Conservation (phyloP, 2,888 invertebrate genomes). For the Myopa tessellatipennis region DNA sequence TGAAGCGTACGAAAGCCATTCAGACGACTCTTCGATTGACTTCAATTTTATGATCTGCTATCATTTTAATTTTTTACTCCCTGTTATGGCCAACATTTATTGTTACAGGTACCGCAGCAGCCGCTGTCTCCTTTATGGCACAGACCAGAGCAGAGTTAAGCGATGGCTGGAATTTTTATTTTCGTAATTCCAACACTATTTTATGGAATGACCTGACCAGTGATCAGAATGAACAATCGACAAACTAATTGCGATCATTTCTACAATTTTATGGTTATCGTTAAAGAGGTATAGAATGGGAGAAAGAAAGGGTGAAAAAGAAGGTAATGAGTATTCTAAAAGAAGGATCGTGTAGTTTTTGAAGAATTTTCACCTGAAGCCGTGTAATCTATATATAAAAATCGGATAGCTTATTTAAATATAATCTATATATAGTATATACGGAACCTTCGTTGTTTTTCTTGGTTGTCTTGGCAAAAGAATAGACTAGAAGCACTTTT, state of each 20-base stretch:
- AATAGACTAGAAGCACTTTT: too few relatives aligned
- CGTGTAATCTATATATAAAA: too few relatives aligned
- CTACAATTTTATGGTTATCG: too few relatives aligned
- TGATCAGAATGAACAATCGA: too few relatives aligned
- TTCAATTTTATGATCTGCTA: slow-evolving; percentile 54
- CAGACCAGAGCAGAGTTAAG: background rate
- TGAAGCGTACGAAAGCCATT: slow-evolving; percentile 58
- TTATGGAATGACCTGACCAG: background rate
- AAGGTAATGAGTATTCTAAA: too few relatives aligned
- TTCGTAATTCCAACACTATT: slow-evolving; percentile 6
- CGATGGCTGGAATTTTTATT: slow-evolving; percentile 14
- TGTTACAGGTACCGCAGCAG: background rate
- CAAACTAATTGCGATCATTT: too few relatives aligned
- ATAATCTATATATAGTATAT: too few relatives aligned
- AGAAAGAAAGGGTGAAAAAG: background rate
- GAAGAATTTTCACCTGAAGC: too few relatives aligned
- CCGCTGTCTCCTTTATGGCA: background rate
- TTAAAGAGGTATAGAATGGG: background rate
- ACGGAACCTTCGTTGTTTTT: too few relatives aligned
- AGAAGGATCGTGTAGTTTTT: too few relatives aligned
- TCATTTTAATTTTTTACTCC: slow-evolving; percentile 48
- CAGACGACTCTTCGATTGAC: slow-evolving; percentile 49
- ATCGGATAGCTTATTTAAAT: too few relatives aligned
- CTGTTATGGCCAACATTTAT: slow-evolving; percentile 25
- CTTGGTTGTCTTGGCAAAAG: too few relatives aligned